These are phyloP conservation scores for Zaprionus bogoriensis DNA, from an alignment of 2,888 invertebrate genomes.

Conservation along the genomic window DNA sequence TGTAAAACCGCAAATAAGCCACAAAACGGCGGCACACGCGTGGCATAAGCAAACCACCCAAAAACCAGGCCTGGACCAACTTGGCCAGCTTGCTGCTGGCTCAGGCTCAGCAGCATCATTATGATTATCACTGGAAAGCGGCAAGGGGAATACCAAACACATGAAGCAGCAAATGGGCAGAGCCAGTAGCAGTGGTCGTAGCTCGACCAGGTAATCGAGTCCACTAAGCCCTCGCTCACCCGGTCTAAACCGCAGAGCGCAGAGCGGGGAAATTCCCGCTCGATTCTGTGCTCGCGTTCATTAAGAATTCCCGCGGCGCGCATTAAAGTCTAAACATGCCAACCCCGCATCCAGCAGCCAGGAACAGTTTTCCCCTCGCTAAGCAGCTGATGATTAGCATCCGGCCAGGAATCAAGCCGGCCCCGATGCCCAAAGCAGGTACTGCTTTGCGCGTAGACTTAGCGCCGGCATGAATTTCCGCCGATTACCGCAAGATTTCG, in stretches of 20 bases:
- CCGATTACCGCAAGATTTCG: slow-evolving; percentile 73
- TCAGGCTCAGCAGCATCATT: slow-evolving; percentile 48
- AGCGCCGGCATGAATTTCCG: slow-evolving; percentile 74
- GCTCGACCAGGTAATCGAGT: slow-evolving; percentile 54
- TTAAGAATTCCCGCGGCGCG: slow-evolving; percentile 75
- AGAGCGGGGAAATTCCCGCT: slow-evolving; percentile 61
- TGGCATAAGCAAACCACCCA: slow-evolving; percentile 43
- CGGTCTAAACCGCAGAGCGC: slow-evolving; percentile 10
- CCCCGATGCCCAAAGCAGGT: slow-evolving; percentile 36
- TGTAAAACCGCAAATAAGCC: slow-evolving; percentile 68
- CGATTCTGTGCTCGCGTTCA: slow-evolving; percentile 48
- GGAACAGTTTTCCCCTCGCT: slow-evolving; percentile 55
- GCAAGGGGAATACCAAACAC: slow-evolving; percentile 56
- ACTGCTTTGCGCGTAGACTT: slow-evolving; percentile 43
- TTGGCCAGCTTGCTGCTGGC: slow-evolving; percentile 8
- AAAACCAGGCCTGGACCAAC: background rate
- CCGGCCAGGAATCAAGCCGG: slow-evolving; percentile 46
- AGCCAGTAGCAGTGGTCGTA: slow-evolving; percentile 13
- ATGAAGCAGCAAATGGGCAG: slow-evolving; percentile 31
- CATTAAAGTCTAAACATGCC: slow-evolving; percentile 79
- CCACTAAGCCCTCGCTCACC: slow-evolving; percentile 16
- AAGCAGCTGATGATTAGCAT: slow-evolving; percentile 69
- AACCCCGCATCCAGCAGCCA: slow-evolving; percentile 45
- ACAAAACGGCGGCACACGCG: slow-evolving; percentile 70
- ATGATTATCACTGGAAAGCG: slow-evolving; percentile 26